Percentiles rank a stretch among this genome's conserved stretches.
phyloP scores from a whole-genome alignment of 2,797 vertebrate species.

The Sebastes hubbsi region DNA sequence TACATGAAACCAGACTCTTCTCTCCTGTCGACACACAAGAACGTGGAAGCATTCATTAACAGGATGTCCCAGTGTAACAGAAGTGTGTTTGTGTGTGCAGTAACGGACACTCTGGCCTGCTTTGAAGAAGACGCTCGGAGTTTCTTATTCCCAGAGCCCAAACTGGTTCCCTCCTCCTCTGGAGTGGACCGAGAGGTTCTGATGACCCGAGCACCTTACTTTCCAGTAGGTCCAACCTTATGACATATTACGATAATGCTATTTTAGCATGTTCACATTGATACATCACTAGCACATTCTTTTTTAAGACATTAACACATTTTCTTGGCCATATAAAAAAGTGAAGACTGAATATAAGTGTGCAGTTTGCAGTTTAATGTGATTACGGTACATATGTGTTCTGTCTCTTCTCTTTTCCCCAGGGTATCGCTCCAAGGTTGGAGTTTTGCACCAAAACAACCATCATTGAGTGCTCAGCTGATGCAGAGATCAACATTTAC shows the following conservation, averaged over 20 bases:
- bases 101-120: conserved; percentile 74
- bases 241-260: not conserved
- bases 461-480: conserved; percentile 80
- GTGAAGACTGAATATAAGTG: not conserved
- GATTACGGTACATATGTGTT: too few species aligned
- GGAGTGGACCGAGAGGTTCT: conserved; percentile 82
- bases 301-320: not conserved
- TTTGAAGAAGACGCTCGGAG: conserved; percentile 81
- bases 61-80: not conserved
- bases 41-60: not conserved
- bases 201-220: conserved; percentile 79
- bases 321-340: not conserved
- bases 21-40: not conserved
- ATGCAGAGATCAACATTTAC: conserved; percentile 61
- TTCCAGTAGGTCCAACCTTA: conserved; percentile 76
- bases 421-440: conserved; percentile 87
- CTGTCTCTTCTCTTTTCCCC: not conserved
- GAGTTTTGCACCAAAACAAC: conserved; percentile 87
- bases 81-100: conserved; percentile 48
- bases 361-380: not conserved
- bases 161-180: conserved; percentile 78
- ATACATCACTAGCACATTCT: not conserved
- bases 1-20: not conserved
- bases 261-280: not conserved
- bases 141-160: conserved; percentile 87